Base-by-base conservation (phyloP, 2,797 vertebrate genomes). In the Anolis apletophallus region DNA sequence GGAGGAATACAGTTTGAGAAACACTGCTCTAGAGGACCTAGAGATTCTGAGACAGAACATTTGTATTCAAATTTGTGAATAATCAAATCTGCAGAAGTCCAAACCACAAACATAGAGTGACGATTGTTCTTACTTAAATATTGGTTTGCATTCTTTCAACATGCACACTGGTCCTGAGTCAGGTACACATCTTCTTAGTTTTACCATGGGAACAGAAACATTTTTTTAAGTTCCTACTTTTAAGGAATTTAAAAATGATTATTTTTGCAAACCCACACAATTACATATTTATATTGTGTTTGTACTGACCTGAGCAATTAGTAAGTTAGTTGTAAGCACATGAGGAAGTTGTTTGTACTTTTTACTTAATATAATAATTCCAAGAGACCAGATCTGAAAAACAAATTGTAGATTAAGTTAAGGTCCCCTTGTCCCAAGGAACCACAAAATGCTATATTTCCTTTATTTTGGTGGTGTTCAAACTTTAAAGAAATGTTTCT, bases 331-430 rank as follows among this genome's bases (percentile, higher is more conserved):
- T 46, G 98, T 97, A 90, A 99, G 98, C 94, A 98, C 94, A 90
- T 99, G 98, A 91, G 99, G 99, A 89, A 98, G 95, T 80, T 97
- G 97, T 91, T 97, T 97, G 90, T 97, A 98, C 92, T 98, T 99
- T 92, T 98, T 98, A 94, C 97, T 98, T 92, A 99, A 94, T 90
- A 99, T 91, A 96, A 98, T 96, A 88, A 99, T 95, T 86, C 92
- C 93, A 88, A 99, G 96, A 81, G 98, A 98, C 98, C 98, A 99
- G 29, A 99, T 95, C 98, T 99, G 91, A 86, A 93, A 95, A 2
- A 75, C 1, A 93, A 29, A 76, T n/a, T 23, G 7, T 0, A 92
- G 23, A 73, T 7, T 32, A 73, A 40, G 23, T 72, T 36, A 40
- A 7, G 21, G 6, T n/a, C 52, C 16, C 19, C 29, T 17, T 17